Evolutionary conservation across 2,113 vertebrate genomes (phyloP).

Genomic region (Turdus rufiventris): DNA sequence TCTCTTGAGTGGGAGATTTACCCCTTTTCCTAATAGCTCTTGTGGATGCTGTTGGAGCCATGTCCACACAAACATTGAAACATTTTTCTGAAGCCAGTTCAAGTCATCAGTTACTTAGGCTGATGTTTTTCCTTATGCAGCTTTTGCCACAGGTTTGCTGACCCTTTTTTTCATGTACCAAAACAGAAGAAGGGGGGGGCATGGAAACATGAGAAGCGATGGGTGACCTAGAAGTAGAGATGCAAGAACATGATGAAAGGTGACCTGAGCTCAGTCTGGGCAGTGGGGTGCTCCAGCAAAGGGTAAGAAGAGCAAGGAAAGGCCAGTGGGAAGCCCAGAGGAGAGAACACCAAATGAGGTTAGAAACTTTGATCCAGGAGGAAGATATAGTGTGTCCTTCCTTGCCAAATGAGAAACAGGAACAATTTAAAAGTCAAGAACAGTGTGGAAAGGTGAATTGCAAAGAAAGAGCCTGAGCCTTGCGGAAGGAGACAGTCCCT

Average conservation of each 20-base stretch:
- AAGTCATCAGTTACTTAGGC: background rate
- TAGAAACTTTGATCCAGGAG: background rate
- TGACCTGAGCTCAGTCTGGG: background rate
- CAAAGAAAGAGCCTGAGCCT: background rate
- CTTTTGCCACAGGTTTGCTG: background rate
- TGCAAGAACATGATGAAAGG: background rate
- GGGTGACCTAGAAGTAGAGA: background rate
- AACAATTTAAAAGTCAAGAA: background rate
- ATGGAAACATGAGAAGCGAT: background rate
- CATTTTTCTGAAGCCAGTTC: background rate
- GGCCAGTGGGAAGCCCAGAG: background rate
- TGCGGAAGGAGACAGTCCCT: background rate
- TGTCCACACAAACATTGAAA: background rate
- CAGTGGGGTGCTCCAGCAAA: background rate
- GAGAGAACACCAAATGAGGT: background rate
- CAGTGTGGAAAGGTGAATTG: background rate
- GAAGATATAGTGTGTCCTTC: background rate
- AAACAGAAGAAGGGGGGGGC: background rate
- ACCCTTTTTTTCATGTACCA: background rate
- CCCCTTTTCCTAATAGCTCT: background rate
- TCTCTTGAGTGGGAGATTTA: background rate
- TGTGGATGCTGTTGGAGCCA: background rate
- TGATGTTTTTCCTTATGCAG: background rate
- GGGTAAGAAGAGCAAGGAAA: background rate
- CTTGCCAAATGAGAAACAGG: background rate